A percentile compares a stretch with the other conserved stretches of the same genome.
Evolutionary conservation across 2,113 vertebrate genomes (phyloP).

Genomic region (Oenanthe melanoleuca): DNA sequence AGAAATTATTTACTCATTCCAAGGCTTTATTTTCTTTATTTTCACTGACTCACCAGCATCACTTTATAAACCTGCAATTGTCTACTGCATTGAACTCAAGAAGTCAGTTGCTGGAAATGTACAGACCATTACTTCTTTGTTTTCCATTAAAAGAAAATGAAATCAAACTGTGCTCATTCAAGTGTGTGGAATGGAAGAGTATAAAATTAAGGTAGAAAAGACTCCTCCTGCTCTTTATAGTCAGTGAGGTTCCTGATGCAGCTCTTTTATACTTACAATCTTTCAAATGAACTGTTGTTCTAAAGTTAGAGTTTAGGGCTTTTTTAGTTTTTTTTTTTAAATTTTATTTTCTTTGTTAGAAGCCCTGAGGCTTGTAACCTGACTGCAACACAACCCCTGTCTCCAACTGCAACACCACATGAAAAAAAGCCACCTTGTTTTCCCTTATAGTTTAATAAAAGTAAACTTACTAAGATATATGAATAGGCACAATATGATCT

Average conservation of each 20-base stretch:
- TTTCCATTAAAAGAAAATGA: slow-evolving; percentile 62
- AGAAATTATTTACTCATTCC: background rate
- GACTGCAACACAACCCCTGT: background rate
- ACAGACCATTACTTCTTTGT: slow-evolving; percentile 48
- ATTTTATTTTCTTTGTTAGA: background rate
- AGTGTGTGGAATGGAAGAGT: slow-evolving; percentile 9
- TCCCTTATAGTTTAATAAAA: background rate
- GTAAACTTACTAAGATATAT: background rate
- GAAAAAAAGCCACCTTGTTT: background rate
- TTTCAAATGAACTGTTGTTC: slow-evolving; percentile 18
- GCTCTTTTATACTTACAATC: background rate
- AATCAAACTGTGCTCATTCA: slow-evolving; percentile 50
- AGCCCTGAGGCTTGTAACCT: background rate
- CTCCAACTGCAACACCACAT: background rate
- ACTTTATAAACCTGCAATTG: slow-evolving; percentile 19
- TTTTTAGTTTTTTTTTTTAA: accelerated
- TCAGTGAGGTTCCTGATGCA: background rate
- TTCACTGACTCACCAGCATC: background rate
- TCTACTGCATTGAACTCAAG: background rate
- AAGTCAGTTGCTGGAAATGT: slow-evolving; percentile 20
- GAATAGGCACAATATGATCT: background rate
- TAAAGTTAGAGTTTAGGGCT: background rate
- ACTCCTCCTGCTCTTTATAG: slow-evolving; percentile 8
- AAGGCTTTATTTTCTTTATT: background rate
- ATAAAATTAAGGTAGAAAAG: slow-evolving; percentile 47